phyloP scores from a whole-genome alignment of 2,797 vertebrate species.

The Nannoperca australis region DNA sequence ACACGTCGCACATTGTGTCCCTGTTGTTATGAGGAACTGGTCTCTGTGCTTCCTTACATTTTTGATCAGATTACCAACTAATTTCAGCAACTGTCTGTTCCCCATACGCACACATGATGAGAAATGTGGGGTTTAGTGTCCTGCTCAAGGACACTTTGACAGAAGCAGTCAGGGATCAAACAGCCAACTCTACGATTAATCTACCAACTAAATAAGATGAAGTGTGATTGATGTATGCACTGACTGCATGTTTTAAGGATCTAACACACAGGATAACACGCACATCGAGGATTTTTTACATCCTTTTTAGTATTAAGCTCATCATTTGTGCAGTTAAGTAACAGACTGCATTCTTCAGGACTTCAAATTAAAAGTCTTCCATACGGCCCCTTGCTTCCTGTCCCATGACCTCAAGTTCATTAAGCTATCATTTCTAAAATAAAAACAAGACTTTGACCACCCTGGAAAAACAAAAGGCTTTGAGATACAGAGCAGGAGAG shows the following conservation, averaged over 20 bases:
- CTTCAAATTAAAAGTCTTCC: background rate
- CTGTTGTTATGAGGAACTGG: constrained; percentile 57
- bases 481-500: background rate
- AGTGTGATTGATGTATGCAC: background rate
- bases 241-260: background rate
- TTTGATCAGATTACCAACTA: constrained; percentile 58
- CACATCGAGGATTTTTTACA: background rate
- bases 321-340: background rate
- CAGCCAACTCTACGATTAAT: background rate
- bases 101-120: background rate
- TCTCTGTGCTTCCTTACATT: constrained; percentile 48
- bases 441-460: background rate
- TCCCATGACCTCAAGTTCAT: constrained; percentile 8
- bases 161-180: background rate
- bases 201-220: background rate
- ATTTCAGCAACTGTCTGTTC: constrained; percentile 10
- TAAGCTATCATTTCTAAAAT: background rate
- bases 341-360: background rate
- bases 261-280: background rate
- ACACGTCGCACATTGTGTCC: background rate
- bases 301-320: background rate
- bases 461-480: background rate
- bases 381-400: background rate
- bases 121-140: background rate
- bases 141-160: background rate